Percentiles rank a stretch among this genome's conserved stretches.
Conservation (phyloP, 2,797 vertebrate genomes). For the Syncerus caffer region DNA sequence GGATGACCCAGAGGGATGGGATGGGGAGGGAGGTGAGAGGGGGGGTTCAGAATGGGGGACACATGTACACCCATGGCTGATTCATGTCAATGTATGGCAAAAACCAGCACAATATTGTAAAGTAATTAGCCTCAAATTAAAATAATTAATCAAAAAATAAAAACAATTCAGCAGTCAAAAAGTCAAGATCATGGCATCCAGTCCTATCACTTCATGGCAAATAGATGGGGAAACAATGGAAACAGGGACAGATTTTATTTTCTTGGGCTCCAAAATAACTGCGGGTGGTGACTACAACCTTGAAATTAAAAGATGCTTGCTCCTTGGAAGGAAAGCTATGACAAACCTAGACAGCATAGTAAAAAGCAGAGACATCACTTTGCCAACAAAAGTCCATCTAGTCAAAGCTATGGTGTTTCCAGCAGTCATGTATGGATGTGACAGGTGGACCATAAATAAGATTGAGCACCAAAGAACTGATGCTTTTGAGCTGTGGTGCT, state of each 20-base stretch:
- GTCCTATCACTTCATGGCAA: not conserved
- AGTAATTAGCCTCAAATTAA: not conserved
- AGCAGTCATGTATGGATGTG: not conserved
- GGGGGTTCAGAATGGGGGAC: not conserved
- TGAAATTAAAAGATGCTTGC: not conserved
- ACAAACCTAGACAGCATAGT: not conserved
- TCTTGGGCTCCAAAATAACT: not conserved
- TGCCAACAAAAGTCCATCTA: not conserved
- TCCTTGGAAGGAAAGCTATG: not conserved
- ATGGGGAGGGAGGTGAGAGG: not conserved
- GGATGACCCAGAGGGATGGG: not conserved
- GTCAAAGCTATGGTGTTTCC: not conserved
- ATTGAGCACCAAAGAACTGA: not conserved
- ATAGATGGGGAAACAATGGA: not conserved
- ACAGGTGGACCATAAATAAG: not conserved
- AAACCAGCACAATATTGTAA: not conserved
- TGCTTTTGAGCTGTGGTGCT: not conserved
- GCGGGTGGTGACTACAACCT: not conserved
- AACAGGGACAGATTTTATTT: not conserved
- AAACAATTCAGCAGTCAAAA: not conserved
- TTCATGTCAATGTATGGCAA: not conserved
- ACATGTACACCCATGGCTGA: not conserved
- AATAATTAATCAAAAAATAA: not conserved
- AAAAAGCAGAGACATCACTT: not conserved
- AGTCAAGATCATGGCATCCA: not conserved